These are phyloP conservation scores for Myiozetetes cayanensis DNA, from an alignment of 2,113 vertebrate species.

Conservation along the genomic window DNA sequence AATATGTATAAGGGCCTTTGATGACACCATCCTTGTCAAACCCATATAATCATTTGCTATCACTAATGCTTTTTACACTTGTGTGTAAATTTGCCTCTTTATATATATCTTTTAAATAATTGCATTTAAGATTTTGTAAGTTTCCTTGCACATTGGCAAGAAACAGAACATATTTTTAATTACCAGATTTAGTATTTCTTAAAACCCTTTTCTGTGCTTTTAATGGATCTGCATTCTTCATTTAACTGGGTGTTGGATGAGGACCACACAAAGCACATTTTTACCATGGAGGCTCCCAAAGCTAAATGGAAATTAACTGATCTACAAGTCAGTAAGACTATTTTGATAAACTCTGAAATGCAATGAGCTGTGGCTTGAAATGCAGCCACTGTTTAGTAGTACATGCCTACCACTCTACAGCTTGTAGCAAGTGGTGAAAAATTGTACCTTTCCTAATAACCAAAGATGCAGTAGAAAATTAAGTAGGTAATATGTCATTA, in stretches of 20 bases:
- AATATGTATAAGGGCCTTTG: neutral
- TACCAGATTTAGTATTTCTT: neutral
- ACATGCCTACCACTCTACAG: neutral
- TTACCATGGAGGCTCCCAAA: neutral
- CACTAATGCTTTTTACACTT: neutral
- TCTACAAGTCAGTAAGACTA: neutral
- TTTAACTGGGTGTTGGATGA: neutral
- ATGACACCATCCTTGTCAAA: neutral
- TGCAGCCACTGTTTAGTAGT: neutral
- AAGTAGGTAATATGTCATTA: neutral
- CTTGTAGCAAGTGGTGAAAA: neutral
- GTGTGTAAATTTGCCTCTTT: neutral
- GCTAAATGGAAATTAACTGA: neutral
- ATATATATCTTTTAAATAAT: neutral
- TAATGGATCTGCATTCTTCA: neutral
- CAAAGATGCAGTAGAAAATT: neutral
- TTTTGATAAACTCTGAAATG: slow-evolving; percentile 18
- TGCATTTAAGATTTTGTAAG: neutral
- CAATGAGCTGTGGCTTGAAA: neutral
- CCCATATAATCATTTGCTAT: neutral
- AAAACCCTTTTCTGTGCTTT: neutral
- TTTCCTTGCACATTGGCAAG: neutral
- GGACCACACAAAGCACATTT: neutral
- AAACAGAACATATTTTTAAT: neutral
- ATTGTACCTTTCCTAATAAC: neutral